Percentiles rank a stretch among this genome's conserved stretches.
Conservation (phyloP, 2,113 vertebrate genomes). For the Ptyas mucosa region DNA sequence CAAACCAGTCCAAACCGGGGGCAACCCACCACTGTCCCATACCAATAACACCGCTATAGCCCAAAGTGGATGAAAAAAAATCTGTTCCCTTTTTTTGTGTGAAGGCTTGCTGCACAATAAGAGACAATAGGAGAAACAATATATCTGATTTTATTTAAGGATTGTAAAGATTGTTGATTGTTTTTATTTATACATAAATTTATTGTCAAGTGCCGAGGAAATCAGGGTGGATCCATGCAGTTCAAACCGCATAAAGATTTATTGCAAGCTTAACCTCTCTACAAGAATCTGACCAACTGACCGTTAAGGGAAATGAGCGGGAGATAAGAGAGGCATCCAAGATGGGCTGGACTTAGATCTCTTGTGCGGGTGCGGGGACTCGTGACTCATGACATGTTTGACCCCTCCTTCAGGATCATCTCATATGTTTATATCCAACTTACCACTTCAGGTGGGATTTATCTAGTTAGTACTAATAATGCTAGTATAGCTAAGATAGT, state of each 20-base stretch:
- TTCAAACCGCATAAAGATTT: not conserved
- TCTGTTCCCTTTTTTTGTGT: not conserved
- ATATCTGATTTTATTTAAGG: not conserved
- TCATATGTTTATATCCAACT: not conserved
- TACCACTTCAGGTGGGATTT: not conserved
- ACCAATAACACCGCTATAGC: not conserved
- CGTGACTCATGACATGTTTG: not conserved
- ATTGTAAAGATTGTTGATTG: not conserved
- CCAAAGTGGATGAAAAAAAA: not conserved
- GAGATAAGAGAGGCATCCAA: not conserved
- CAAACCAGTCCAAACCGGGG: too few species aligned
- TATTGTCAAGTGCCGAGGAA: not conserved
- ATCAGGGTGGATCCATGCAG: not conserved
- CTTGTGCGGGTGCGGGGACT: accelerated
- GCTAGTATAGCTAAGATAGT: not conserved
- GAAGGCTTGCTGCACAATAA: not conserved
- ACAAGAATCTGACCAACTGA: not conserved
- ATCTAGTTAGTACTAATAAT: not conserved
- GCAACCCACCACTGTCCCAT: not conserved
- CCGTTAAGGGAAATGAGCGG: not conserved
- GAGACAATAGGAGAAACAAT: not conserved
- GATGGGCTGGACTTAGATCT: not conserved
- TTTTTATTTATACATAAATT: not conserved
- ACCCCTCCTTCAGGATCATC: not conserved
- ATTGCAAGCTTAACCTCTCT: not conserved